Percentiles rank a stretch among this genome's conserved stretches.
phyloP scores from a whole-genome alignment of 2,888 invertebrate genomes.

The Dynastes maya region DNA sequence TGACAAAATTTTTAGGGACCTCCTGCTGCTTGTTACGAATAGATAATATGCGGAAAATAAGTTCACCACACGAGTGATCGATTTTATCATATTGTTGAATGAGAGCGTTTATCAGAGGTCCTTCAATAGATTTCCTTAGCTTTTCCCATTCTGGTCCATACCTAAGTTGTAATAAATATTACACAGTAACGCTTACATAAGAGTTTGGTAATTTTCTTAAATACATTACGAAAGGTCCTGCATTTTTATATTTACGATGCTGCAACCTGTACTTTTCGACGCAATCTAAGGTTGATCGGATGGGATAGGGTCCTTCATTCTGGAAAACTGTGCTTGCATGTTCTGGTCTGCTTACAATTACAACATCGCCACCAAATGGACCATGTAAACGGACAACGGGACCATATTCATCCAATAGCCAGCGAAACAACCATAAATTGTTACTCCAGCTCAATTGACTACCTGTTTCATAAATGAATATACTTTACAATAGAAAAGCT shows the following conservation, averaged over 20 bases:
- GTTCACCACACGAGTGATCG: constrained; percentile 68
- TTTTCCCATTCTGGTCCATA: constrained; percentile 76
- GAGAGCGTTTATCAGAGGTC: constrained; percentile 71
- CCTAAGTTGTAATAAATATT: constrained; percentile 65
- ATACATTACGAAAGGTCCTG: constrained; percentile 76
- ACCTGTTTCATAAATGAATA: constrained; percentile 57
- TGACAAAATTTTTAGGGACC: constrained; percentile 74
- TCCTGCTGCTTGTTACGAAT: constrained; percentile 78
- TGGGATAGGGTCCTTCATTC: constrained; percentile 75
- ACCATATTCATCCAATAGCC: constrained; percentile 74
- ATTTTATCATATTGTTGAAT: constrained; percentile 68
- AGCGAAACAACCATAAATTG: constrained; percentile 69
- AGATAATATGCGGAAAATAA: constrained; percentile 71
- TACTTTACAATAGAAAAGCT: neutral
- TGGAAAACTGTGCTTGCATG: constrained; percentile 77
- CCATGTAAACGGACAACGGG: constrained; percentile 79
- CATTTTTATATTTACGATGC: constrained; percentile 72
- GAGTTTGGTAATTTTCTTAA: constrained; percentile 53
- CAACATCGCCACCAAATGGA: constrained; percentile 77
- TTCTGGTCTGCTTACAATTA: constrained; percentile 77
- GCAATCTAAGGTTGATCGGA: constrained; percentile 77
- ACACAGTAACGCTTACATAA: neutral
- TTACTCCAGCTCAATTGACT: constrained; percentile 71
- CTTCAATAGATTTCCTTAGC: constrained; percentile 72
- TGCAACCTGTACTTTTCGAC: constrained; percentile 77